phyloP scores from a whole-genome alignment of 2,113 vertebrate species.

The Solenodon paradoxus region DNA sequence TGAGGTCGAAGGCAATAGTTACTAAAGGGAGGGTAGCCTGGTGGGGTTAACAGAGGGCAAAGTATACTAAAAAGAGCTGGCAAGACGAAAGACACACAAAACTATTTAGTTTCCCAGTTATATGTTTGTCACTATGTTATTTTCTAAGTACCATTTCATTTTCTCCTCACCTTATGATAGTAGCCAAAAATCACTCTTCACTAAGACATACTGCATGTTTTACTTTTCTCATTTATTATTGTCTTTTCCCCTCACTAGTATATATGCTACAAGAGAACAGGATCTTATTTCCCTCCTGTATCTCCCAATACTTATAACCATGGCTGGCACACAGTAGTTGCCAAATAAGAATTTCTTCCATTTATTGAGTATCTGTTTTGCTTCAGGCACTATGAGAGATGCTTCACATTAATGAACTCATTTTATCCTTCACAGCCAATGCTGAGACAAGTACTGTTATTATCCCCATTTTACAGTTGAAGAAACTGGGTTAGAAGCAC shows the following conservation, averaged over 20 bases:
- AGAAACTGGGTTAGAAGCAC: not conserved
- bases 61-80: not conserved
- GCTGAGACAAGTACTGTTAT: not conserved
- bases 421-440: slow-evolving; percentile 12
- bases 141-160: not conserved
- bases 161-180: not conserved
- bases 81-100: not conserved
- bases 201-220: not conserved
- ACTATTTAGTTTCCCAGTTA: not conserved
- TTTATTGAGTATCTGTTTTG: not conserved
- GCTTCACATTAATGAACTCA: not conserved
- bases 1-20: not conserved
- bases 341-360: not conserved
- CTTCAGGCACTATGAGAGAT: not conserved
- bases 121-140: not conserved
- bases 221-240: not conserved
- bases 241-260: not conserved
- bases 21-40: not conserved
- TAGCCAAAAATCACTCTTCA: not conserved
- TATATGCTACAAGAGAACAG: not conserved
- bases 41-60: not conserved
- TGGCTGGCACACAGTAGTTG: not conserved
- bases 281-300: not conserved
- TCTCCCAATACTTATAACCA: not conserved
- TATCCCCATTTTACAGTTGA: slow-evolving; percentile 32